phyloP scores from a whole-genome alignment of 2,888 invertebrate genomes.

The Rhagophthalmus giganteus region DNA sequence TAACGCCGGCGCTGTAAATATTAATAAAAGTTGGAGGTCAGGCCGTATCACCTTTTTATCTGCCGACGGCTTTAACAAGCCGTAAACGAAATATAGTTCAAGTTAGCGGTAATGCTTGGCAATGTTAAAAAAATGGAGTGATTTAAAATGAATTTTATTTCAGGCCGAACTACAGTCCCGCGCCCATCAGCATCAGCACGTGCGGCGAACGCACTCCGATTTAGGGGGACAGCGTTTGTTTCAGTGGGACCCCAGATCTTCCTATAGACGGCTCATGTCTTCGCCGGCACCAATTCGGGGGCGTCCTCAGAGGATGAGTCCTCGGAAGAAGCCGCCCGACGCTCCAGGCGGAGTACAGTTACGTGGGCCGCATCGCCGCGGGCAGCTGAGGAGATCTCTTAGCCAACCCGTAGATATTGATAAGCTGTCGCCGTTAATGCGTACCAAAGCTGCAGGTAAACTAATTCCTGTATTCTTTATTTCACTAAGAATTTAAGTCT shows the following conservation, averaged over 20 bases:
- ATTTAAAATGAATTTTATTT: conserved; percentile 30
- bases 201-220: conserved; percentile 62
- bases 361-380: conserved; percentile 38
- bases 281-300: conserved; percentile 55
- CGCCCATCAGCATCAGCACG: conserved; percentile 55
- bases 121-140: neutral
- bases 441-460: conserved; percentile 59
- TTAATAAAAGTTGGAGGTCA: neutral
- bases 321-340: conserved; percentile 55
- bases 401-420: conserved; percentile 70
- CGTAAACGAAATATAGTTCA: conserved; percentile 5
- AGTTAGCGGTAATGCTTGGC: conserved; percentile 2
- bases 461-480: neutral
- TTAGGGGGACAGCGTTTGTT: conserved; percentile 61
- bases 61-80: conserved; percentile 3
- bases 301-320: conserved; percentile 53
- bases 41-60: neutral
- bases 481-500: neutral
- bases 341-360: conserved; percentile 43
- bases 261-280: conserved; percentile 58
- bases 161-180: conserved; percentile 61
- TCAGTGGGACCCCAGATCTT: conserved; percentile 58
- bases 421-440: conserved; percentile 61
- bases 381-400: conserved; percentile 60
- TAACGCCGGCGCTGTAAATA: neutral